phyloP scores from a whole-genome alignment of 2,797 vertebrate genomes.

The Sebastes matsubarae region DNA sequence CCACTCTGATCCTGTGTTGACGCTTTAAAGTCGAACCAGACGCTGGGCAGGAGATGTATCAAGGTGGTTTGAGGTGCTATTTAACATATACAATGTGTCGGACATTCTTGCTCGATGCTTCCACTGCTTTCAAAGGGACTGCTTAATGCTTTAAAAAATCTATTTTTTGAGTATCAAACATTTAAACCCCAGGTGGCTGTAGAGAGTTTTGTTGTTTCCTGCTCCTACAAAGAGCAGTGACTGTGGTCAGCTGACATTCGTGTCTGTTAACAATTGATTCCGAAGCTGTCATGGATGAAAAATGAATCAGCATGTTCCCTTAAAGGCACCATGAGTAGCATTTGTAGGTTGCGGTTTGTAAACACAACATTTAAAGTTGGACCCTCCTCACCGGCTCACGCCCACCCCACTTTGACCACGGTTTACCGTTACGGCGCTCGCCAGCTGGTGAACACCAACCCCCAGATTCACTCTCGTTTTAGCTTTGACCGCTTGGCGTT shows the following conservation, averaged over 20 bases:
- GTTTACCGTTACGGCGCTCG: background rate
- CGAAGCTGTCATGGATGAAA: background rate
- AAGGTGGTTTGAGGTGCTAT: slow-evolving; percentile 13
- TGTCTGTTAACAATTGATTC: background rate
- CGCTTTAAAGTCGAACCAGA: slow-evolving; percentile 22
- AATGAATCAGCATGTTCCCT: background rate
- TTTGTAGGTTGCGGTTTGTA: background rate
- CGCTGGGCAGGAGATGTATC: background rate
- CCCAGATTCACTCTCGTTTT: too few relatives aligned
- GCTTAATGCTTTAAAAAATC: background rate
- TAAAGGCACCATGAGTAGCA: too few relatives aligned
- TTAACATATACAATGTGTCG: background rate
- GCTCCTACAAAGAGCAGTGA: background rate
- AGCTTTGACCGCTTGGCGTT: background rate
- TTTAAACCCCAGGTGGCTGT: background rate
- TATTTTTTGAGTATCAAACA: background rate
- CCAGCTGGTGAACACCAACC: background rate
- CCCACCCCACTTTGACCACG: too few relatives aligned
- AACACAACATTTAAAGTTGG: background rate
- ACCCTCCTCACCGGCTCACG: background rate
- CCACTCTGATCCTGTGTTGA: background rate
- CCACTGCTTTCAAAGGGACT: background rate
- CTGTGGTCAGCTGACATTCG: background rate
- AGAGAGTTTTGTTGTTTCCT: background rate
- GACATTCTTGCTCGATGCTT: background rate